A percentile compares a stretch with the other conserved stretches of the same genome.
Conservation (phyloP, 2,113 vertebrate genomes). For the Lipotes vexillifer region DNA sequence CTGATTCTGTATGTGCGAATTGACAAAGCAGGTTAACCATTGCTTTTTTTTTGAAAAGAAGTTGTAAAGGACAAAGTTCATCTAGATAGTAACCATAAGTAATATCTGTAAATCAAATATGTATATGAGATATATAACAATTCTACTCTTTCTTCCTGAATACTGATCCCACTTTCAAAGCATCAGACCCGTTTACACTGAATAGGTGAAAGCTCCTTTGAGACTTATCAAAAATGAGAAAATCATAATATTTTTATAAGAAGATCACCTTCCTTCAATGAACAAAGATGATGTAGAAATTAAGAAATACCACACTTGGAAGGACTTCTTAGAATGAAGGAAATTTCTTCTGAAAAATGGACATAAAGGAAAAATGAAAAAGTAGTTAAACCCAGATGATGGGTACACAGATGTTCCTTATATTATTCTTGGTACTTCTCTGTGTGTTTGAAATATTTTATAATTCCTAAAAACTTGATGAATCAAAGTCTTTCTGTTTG, state of each 20-base stretch:
- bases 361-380: background rate
- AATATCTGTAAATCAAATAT: background rate
- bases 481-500: background rate
- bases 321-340: background rate
- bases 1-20: rapidly evolving
- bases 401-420: background rate
- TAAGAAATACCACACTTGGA: background rate
- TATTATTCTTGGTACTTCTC: background rate
- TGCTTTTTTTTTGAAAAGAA: conserved; percentile 28
- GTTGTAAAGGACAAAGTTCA: background rate
- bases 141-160: background rate
- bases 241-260: background rate
- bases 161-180: background rate
- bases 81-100: background rate
- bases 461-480: background rate
- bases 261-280: background rate
- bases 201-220: background rate
- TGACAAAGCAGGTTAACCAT: background rate
- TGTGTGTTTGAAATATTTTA: background rate
- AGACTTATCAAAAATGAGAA: background rate
- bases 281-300: background rate
- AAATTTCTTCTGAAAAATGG: background rate
- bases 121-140: rapidly evolving
- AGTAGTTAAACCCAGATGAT: background rate
- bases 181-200: background rate